Base-by-base conservation (phyloP, 30 jellyfish, hydroid and myxozoan genomes). In the Sanderia malayensis region DNA sequence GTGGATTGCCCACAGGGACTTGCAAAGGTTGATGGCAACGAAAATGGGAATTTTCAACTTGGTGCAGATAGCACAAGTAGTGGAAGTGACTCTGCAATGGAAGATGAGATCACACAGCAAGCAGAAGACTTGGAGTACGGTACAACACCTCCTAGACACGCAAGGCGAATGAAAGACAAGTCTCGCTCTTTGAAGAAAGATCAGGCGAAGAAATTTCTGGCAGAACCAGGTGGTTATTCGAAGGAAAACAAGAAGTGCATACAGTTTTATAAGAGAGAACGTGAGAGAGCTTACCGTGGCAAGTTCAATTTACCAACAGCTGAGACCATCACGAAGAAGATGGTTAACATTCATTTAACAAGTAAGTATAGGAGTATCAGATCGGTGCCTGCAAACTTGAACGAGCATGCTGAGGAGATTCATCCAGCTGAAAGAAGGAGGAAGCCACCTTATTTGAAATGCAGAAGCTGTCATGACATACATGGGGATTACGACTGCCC, bases 91-190 rank as follows among this genome's bases (percentile, higher is more conserved):
- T 82, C 94, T 17, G 95, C 73, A n/a, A 59, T 32, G 1, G 95
- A 83, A 58, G 32, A 18, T 20, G 77, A 64, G 11, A 25, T 83
- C 13, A 21, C 34, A 32, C 73, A 31, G 18, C 79, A 74, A 44
- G 61, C 66, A 0, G 88, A 83, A 3, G 68, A 31, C 18, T 2
- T 64, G 15, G 71, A 44, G 18, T 68, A 23, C 55, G 95, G 95
- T 9, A 63, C 80, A n/a, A 83, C 95, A 13, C 95, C 95, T 4
- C 95, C 95, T 2, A 64, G 95, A 32, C 84, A 83, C 22, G 34
- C 45, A 1, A 72, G 95, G 28, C 79, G 95, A 31, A 65, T 58
- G 84, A 83, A 83, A 57, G 23, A 68, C 2, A 73, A 62, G 31
- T 21, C 83, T 33, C 73, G 49, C 44, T 76, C 80, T 22, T 26